Evolutionary conservation across 1,140 invertebrate species (phyloP).

Genomic region (Apis cerana): DNA sequence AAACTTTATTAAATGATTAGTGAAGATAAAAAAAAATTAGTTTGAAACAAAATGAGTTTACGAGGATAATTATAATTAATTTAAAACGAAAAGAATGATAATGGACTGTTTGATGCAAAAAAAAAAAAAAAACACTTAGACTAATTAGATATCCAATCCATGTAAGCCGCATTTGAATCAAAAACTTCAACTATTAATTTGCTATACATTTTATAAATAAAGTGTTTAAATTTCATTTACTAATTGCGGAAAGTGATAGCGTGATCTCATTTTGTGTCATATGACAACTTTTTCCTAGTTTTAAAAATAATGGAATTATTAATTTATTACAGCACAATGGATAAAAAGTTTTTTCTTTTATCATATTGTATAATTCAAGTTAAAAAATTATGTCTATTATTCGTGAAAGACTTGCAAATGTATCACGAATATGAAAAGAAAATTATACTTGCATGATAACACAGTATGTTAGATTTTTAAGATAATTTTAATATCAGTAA

Average conservation of each 20-base stretch:
- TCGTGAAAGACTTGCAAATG: not conserved
- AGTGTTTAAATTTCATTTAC: conserved; percentile 6
- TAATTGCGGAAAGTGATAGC: not conserved
- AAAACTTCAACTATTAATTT: not conserved
- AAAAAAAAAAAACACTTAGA: conserved; percentile 21
- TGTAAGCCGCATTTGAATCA: not conserved
- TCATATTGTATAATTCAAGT: not conserved
- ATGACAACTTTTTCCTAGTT: not conserved
- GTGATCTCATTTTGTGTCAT: not conserved
- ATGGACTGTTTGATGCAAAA: not conserved
- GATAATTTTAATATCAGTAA: not conserved
- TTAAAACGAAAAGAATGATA: not conserved
- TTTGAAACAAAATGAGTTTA: not conserved
- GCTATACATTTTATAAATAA: not conserved
- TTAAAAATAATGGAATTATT: not conserved
- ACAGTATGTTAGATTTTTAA: not conserved
- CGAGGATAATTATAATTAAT: not conserved
- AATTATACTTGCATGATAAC: not conserved
- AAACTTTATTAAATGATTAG: not conserved
- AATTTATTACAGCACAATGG: not conserved
- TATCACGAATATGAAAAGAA: not conserved
- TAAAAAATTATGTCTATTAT: not conserved
- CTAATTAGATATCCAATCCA: not conserved
- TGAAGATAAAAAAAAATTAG: not conserved
- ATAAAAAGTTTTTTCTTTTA: too few relatives aligned